Evolutionary conservation across 2,888 invertebrate species (phyloP), one percentile per base, ranked within the genome.

Genomic region (Drosophila tripunctata): DNA sequence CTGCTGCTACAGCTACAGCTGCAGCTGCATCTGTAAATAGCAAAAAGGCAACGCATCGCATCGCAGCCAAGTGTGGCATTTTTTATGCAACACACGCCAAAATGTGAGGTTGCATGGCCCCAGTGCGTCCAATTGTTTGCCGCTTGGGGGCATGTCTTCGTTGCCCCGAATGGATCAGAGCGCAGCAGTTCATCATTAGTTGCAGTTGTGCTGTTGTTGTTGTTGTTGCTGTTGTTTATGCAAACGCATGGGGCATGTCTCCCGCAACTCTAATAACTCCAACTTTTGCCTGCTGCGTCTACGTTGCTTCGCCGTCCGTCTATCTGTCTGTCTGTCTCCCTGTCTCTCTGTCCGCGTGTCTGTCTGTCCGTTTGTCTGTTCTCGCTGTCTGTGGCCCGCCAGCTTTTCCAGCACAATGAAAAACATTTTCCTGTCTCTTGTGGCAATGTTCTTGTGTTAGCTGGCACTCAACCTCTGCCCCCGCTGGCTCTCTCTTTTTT

Each of bases 181-280:
- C 31, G 12, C 33, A 40, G 47, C 44, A 54, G 48, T 48, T 41
- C 70, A 56, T 75, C 71, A 78, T 79, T 71, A 71, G 64, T 22
- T 52, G 54, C 50, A 41, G 57, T 10, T 33, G 50, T 24, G 24
- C 24, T 43, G 50, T 8, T 17, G 36, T 12, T 50, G 8, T 1
- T 41, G 54, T 38, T 66, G 44, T 41, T 84, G 50, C 31, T 79
- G 78, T 65, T 81, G 78, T 51, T 75, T 68, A 71, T 78, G 86
- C 87, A 82, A 79, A 88, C 88, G 81, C 81, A 81, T 81, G 81
- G 81, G 81, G 81, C 81, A 81, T 81, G 81, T 81, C 81, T 81
- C 88, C 88, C 88, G 81, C 81, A 86, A 81, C 88, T 81, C 86
- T 67, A 75, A 82, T 82, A 79, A 85, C 72, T 86, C 63, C 67